phyloP scores from a whole-genome alignment of 2,888 invertebrate species.

The Nomada lathburiana region DNA sequence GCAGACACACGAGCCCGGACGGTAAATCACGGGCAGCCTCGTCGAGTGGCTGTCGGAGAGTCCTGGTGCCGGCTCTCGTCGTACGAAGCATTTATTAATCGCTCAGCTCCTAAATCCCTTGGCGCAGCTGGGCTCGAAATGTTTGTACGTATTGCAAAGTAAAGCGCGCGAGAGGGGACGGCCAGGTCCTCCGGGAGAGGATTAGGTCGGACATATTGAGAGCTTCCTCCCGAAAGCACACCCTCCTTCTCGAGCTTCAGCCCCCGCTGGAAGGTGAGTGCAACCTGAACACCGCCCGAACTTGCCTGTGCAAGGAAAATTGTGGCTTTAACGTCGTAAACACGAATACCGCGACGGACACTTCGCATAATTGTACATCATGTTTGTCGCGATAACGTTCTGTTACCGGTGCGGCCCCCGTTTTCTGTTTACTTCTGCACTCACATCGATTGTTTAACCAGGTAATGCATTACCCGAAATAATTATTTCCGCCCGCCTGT shows the following conservation, averaged over 20 bases:
- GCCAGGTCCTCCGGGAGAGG: constrained; percentile 77
- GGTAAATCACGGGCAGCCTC: constrained; percentile 72
- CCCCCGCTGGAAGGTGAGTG: constrained; percentile 32
- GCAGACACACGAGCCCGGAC: constrained; percentile 69
- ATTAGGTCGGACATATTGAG: constrained; percentile 81
- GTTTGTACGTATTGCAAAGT: constrained; percentile 80
- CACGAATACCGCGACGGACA: constrained; percentile 26
- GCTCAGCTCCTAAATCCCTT: constrained; percentile 82
- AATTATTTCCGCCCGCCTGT: constrained; percentile 9
- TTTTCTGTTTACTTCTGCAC: constrained; percentile 8
- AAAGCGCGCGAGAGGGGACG: constrained; percentile 65
- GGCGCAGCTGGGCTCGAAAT: constrained; percentile 81
- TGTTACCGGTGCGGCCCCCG: constrained; percentile 5
- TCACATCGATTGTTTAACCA: background rate
- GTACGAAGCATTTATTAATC: constrained; percentile 81
- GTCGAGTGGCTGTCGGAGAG: constrained; percentile 76
- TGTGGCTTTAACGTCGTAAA: constrained; percentile 56
- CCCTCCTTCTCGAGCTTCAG: constrained; percentile 57
- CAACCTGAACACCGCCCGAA: constrained; percentile 51
- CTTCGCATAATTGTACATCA: constrained; percentile 54
- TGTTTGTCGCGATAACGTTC: constrained; percentile 48
- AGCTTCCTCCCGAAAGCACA: constrained; percentile 75
- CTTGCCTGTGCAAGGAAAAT: constrained; percentile 57
- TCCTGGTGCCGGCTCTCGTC: constrained; percentile 69
- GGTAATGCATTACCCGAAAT: constrained; percentile 1